These are phyloP conservation scores for Anthonomus grandis DNA, from an alignment of 1,140 invertebrate genomes.

Conservation along the genomic window DNA sequence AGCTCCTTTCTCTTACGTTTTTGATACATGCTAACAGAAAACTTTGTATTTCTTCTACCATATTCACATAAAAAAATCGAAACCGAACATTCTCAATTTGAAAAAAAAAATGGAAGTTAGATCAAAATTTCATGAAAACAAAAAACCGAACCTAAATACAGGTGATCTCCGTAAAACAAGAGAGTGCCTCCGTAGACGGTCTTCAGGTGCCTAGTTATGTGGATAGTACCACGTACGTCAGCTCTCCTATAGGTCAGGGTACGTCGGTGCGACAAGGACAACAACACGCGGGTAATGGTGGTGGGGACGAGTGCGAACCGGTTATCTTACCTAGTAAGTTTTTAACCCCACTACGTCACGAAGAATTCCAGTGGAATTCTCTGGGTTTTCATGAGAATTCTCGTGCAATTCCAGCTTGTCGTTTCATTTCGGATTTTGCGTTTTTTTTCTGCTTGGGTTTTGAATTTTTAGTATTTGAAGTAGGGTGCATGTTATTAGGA, in stretches of 20 bases:
- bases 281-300: constrained; percentile 25
- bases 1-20: too few relatives aligned
- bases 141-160: too few relatives aligned
- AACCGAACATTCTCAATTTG: too few relatives aligned
- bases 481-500: too few relatives aligned
- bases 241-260: constrained; percentile 55
- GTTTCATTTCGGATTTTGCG: neutral
- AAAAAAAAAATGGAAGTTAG: too few relatives aligned
- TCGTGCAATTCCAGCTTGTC: neutral
- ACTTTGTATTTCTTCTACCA: too few relatives aligned
- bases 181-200: constrained; percentile 50
- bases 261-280: constrained; percentile 33
- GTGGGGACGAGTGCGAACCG: constrained; percentile 43
- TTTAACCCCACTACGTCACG: too few relatives aligned
- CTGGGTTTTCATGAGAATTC: neutral
- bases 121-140: too few relatives aligned
- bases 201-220: constrained; percentile 56
- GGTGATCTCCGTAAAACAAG: constrained; percentile 55
- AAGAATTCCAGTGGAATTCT: too few relatives aligned
- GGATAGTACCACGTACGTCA: constrained; percentile 59
- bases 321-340: constrained; percentile 47
- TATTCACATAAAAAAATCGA: too few relatives aligned
- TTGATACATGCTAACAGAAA: too few relatives aligned
- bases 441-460: neutral
- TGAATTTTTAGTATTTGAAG: neutral